Conservation (phyloP, 2,797 vertebrate genomes). For the Bufotes viridis region DNA sequence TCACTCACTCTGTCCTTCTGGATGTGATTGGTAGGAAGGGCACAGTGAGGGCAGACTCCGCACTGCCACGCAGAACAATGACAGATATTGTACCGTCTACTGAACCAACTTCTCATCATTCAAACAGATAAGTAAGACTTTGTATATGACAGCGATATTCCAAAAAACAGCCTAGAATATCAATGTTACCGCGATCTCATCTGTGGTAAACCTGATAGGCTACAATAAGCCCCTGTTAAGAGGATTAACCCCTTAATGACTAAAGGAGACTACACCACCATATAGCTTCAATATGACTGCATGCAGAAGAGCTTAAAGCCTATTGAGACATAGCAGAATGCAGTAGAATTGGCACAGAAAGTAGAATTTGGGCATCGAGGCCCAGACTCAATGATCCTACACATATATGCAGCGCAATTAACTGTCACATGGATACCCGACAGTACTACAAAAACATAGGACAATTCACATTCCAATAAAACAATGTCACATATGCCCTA, state of each 20-base stretch:
- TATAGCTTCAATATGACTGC: not conserved
- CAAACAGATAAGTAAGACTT: conserved; percentile 22
- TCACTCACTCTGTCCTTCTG: conserved; percentile 20
- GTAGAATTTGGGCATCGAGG: not conserved
- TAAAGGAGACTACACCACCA: not conserved
- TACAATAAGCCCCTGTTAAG: not conserved
- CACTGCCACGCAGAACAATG: conserved; percentile 35
- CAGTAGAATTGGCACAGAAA: not conserved
- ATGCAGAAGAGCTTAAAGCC: not conserved
- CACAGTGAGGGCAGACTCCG: not conserved
- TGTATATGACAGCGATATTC: conserved; percentile 6
- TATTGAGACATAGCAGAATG: not conserved
- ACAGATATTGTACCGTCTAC: conserved; percentile 46
- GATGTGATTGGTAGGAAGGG: conserved; percentile 34
- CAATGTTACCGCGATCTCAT: not conserved
- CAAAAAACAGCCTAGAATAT: conserved; percentile 9
- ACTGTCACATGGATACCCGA: not conserved
- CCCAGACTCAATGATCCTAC: not conserved
- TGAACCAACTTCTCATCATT: conserved; percentile 48
- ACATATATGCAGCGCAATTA: not conserved
- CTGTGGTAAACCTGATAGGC: not conserved
- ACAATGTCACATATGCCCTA: not conserved
- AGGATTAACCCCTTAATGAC: not conserved
- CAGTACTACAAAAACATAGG: not conserved
- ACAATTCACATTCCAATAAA: not conserved